phyloP scores from a whole-genome alignment of 2,113 vertebrate species.

The Rissa tridactyla region DNA sequence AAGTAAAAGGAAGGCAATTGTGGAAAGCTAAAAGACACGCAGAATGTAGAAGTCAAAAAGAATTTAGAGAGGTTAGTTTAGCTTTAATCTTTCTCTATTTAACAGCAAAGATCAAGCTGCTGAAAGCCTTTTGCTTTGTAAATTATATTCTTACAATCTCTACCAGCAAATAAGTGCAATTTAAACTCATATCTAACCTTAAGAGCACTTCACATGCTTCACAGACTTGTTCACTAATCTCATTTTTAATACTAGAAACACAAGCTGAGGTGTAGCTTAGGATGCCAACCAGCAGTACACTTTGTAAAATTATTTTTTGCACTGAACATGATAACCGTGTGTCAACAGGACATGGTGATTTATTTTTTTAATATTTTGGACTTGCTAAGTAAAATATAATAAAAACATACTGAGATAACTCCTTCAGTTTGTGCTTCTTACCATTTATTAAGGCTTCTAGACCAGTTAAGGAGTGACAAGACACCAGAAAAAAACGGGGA shows the following conservation, averaged over 20 bases:
- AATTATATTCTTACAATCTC: background rate
- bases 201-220: background rate
- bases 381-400: background rate
- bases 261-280: background rate
- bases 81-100: background rate
- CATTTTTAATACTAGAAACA: background rate
- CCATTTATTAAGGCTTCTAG: background rate
- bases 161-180: background rate
- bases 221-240: background rate
- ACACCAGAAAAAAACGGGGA: conserved; percentile 1
- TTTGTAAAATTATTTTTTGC: background rate
- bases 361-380: background rate
- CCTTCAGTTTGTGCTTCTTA: background rate
- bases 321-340: background rate
- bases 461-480: background rate
- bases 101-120: background rate
- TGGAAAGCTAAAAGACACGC: background rate
- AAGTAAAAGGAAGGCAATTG: background rate
- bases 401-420: background rate
- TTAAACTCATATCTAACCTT: background rate
- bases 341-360: background rate
- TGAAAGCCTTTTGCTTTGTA: background rate
- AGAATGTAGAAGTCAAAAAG: background rate
- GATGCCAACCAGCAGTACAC: background rate
- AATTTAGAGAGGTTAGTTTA: background rate